Evolutionary conservation across 35 echinoderm and acorn worm species (phyloP).

Genomic region (Diadema setosum): DNA sequence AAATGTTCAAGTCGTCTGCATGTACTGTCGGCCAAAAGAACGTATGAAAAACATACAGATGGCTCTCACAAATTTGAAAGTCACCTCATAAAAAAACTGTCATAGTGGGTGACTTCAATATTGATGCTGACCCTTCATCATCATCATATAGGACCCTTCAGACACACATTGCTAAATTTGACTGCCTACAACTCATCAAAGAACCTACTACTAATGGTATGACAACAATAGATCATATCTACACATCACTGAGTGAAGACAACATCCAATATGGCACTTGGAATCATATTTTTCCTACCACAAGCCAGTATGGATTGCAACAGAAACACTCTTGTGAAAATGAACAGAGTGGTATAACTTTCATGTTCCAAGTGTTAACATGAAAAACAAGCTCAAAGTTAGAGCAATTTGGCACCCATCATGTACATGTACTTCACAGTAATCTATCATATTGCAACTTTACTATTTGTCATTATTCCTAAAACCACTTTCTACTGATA

Average conservation of each 20-base stretch:
- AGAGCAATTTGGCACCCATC: background rate
- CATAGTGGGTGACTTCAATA: background rate
- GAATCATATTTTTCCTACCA: background rate
- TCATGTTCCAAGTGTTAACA: background rate
- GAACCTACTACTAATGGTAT: background rate
- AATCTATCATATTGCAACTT: background rate
- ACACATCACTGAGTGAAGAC: background rate
- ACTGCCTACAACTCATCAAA: background rate
- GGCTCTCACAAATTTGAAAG: background rate
- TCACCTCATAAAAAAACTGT: background rate
- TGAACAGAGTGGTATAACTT: background rate
- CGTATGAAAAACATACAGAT: background rate
- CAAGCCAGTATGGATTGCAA: background rate
- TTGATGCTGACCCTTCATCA: background rate
- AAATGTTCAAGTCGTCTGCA: background rate
- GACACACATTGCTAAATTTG: background rate
- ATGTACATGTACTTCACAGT: background rate
- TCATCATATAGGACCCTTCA: background rate
- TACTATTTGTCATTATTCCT: background rate
- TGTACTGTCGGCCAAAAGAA: background rate
- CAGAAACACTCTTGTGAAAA: background rate
- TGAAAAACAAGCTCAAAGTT: background rate
- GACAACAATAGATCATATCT: background rate
- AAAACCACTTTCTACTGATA: background rate
- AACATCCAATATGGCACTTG: background rate